Percentiles rank a stretch among this genome's conserved stretches.
phyloP scores from a whole-genome alignment of 2,888 invertebrate species.

The Andrena flavipes region DNA sequence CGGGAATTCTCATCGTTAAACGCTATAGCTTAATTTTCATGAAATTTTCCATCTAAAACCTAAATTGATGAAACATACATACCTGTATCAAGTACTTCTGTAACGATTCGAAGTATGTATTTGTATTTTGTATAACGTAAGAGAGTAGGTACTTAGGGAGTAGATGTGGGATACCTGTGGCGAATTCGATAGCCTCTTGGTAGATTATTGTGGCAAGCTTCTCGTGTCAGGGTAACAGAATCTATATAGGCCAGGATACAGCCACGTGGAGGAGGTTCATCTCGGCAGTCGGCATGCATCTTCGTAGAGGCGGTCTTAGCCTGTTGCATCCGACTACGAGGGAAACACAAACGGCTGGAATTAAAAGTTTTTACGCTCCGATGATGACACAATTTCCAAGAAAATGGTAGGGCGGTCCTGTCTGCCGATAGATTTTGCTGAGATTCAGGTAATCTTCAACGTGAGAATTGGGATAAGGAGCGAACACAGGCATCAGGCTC shows the following conservation, averaged over 20 bases:
- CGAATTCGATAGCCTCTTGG: slow-evolving; percentile 32
- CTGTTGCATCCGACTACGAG: slow-evolving; percentile 69
- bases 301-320: slow-evolving; percentile 55
- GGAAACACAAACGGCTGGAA: slow-evolving; percentile 29
- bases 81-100: no score
- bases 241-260: slow-evolving; percentile 35
- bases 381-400: slow-evolving; percentile 27
- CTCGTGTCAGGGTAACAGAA: slow-evolving; percentile 75
- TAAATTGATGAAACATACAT: no score
- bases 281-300: slow-evolving; percentile 28
- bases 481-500: slow-evolving; percentile 76
- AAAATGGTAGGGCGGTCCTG: slow-evolving; percentile 20
- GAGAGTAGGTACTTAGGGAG: background rate
- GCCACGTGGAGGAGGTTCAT: slow-evolving; percentile 52
- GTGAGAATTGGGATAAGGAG: slow-evolving; percentile 77
- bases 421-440: slow-evolving; percentile 23
- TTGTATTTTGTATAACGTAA: no score
- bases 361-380: slow-evolving; percentile 17
- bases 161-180: background rate
- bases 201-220: slow-evolving; percentile 70
- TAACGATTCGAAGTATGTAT: no score
- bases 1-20: background rate
- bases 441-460: slow-evolving; percentile 53
- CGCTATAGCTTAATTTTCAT: background rate
- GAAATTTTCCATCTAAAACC: background rate